Evolutionary conservation across 2,888 invertebrate genomes (phyloP), one percentile per base, ranked within the genome.

Genomic region (Drosophila lacicola): DNA sequence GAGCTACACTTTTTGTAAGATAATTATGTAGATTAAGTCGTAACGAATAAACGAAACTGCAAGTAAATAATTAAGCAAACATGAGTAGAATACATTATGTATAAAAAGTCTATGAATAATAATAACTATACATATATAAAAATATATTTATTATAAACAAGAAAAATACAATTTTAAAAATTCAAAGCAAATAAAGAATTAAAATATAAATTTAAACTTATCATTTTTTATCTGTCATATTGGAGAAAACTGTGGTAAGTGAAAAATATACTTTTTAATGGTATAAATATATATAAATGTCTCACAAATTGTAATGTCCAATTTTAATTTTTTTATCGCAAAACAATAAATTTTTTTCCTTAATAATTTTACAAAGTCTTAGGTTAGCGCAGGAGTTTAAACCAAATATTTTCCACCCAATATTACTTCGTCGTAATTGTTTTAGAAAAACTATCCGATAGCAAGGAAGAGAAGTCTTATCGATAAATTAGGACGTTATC

Each of bases 141-240:
- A 61, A 66, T 82, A 83, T 83, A 85, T 88, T 82, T 83, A 88
- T 85, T 88, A 88, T 77, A 79, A 68, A 87, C 74, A 80, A 78
- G 37, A 81, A 83, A 78, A 88, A 83, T 87, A 79, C 74, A 88
- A 83, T 83, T 83, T 77, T 79, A 83, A 84, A 83, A 83, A 88
- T 88, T 87, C 69, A 84, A 87, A 74, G 64, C 70, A 68, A 76
- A 76, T 76, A 73, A 76, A 75, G 73, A 77, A 72, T 68, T 72
- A 75, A 76, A 78, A 60, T 65, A 62, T 53, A 68, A 60, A 57
- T 47, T 1, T 8, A 51, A 21, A 29, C 13, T 19, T n/a, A 4
- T 9, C 13, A 0, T 34, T 4, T 0, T 55, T 2, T 17, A 14
- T 4, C 2, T 45, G 11, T 13, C 4, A 5, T 3, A 21, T 44